Evolutionary conservation across 2,888 invertebrate species (phyloP).

Genomic region (Dioctria linearis): DNA sequence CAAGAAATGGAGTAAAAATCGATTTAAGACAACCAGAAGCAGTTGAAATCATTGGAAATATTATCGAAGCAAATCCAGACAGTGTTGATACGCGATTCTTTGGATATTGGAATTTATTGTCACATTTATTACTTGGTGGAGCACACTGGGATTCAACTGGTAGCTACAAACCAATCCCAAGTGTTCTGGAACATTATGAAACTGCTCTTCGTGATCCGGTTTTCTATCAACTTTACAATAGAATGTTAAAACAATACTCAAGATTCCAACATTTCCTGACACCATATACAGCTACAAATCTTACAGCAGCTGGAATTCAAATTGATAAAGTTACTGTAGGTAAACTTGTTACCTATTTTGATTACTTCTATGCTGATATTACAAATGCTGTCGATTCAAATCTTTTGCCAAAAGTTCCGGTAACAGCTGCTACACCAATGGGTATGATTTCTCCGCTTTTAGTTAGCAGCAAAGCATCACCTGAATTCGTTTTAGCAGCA

Average conservation of each 20-base stretch:
- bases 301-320: constrained; percentile 75
- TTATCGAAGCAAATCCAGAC: constrained; percentile 74
- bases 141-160: constrained; percentile 61
- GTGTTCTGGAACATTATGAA: constrained; percentile 78
- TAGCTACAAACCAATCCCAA: constrained; percentile 71
- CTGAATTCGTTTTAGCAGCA: constrained; percentile 20
- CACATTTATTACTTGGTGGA: constrained; percentile 63
- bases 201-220: constrained; percentile 82
- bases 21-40: constrained; percentile 70
- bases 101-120: constrained; percentile 64
- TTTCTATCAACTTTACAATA: constrained; percentile 80
- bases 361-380: constrained; percentile 77
- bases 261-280: constrained; percentile 63
- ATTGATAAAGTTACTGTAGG: constrained; percentile 78
- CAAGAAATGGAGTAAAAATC: constrained; percentile 63
- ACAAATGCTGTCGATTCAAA: constrained; percentile 60
- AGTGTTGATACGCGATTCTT: constrained; percentile 65
- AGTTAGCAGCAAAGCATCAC: constrained; percentile 9
- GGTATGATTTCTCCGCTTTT: constrained; percentile 11
- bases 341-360: constrained; percentile 80
- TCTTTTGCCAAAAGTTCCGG: not conserved
- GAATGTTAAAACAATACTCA: constrained; percentile 66
- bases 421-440: not conserved
- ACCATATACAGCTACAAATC: constrained; percentile 76
- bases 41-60: constrained; percentile 74